Evolutionary conservation across 1,140 invertebrate species (phyloP), one percentile per base, ranked within the genome.

Genomic region (Oedothorax gibbosus): DNA sequence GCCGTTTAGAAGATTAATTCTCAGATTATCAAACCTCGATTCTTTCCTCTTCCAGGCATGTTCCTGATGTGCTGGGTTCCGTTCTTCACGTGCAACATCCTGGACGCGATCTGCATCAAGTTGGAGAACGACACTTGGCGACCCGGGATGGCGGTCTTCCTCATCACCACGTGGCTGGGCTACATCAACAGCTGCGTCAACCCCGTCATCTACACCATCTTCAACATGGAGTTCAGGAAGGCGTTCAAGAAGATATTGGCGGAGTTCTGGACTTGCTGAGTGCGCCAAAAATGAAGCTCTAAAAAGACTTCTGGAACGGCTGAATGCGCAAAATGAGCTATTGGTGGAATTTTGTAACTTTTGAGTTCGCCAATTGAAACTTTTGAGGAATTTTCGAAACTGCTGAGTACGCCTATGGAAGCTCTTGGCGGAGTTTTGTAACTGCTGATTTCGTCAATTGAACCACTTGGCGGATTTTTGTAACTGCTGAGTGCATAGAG

Each of bases 21-120:
- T 60, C 6, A 7, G 57, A 2, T 60, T 60, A 60, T 7, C n/a
- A 15, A 73, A 73, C 60, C 56, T 8, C 57, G 20, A 93, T 57
- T 84, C 78, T 76, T 73, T 86, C 87, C 86, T 87, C 87, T 89
- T 90, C 64, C 90, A 96, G 95, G 94, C 86, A 97, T 99, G 0
- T 99, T 99, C 90, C 93, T 99, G 10, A 93, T 99, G 88, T 99
- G 98, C 90, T 99, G 98, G 98, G 95, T 98, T 71, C 98, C 98
- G 64, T 99, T 99, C 92, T 99, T 99, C 93, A 97, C 95, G 0
- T 88, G 95, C 91, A 97, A 98, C 91, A 97, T 99, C 78, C 93
- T 98, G 91, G 97, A 98, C 89, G 98, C 98, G n/a, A 94, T 99
- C 89, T 96, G 95, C 92, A 94, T 96, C 83, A 97, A 98, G 90